phyloP scores from a whole-genome alignment of 2,797 vertebrate genomes.

The Oryzias dopingdopingensis region DNA sequence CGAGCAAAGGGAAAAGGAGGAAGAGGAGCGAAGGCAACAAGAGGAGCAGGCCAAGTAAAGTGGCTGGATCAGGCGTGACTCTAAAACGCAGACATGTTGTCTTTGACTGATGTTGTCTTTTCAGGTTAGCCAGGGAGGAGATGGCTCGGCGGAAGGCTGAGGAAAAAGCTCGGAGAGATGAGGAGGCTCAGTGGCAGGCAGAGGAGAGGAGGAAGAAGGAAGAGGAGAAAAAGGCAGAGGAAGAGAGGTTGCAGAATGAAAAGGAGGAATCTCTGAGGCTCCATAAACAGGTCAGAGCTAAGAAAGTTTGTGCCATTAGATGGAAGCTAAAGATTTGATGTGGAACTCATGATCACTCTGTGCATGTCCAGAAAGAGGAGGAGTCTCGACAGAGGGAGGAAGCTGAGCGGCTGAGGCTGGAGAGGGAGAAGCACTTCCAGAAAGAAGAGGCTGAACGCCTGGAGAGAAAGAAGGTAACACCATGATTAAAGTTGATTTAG shows the following conservation, averaged over 20 bases:
- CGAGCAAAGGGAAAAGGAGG: constrained; percentile 90
- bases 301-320: neutral
- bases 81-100: neutral
- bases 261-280: constrained; percentile 81
- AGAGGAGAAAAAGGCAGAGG: constrained; percentile 70
- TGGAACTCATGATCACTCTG: neutral
- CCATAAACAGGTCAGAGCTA: constrained; percentile 84
- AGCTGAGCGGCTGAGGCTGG: constrained; percentile 81
- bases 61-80: neutral
- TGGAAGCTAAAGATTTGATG: too few species aligned
- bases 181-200: constrained; percentile 80
- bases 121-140: constrained; percentile 87
- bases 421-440: constrained; percentile 93
- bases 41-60: constrained; percentile 87
- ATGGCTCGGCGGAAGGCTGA: constrained; percentile 86
- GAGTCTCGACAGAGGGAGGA: constrained; percentile 86
- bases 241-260: constrained; percentile 79
- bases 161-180: constrained; percentile 84
- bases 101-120: neutral
- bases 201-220: constrained; percentile 75
- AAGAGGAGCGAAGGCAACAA: constrained; percentile 82
- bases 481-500: neutral
- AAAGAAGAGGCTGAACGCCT: constrained; percentile 92
- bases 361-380: constrained; percentile 83
- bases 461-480: constrained; percentile 91